Evolutionary conservation across 2,888 invertebrate species (phyloP).

Genomic region (Drosophila cracens): DNA sequence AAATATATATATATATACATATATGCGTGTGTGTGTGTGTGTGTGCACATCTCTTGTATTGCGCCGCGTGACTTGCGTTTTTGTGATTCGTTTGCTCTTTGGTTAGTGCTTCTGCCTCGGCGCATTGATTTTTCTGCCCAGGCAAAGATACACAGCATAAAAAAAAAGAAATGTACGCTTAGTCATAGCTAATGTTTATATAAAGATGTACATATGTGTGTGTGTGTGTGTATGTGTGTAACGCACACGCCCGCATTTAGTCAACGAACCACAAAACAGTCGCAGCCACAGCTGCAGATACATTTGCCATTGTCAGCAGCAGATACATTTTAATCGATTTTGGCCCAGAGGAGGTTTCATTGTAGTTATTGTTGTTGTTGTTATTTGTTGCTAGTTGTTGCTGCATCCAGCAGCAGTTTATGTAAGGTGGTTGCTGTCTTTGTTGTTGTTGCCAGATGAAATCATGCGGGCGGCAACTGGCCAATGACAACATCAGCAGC

Average conservation of each 20-base stretch:
- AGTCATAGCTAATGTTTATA: constrained; percentile 31
- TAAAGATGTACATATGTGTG: constrained; percentile 8
- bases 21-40: constrained; percentile 23
- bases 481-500: constrained; percentile 44
- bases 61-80: constrained; percentile 74
- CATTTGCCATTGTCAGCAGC: constrained; percentile 47
- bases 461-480: constrained; percentile 69
- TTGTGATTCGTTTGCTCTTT: constrained; percentile 77
- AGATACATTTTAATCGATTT: constrained; percentile 60
- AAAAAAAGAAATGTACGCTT: constrained; percentile 31
- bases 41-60: constrained; percentile 34
- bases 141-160: constrained; percentile 74
- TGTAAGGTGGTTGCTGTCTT: constrained; percentile 29
- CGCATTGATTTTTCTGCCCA: constrained; percentile 76
- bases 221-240: constrained; percentile 39
- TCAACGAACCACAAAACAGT: constrained; percentile 72
- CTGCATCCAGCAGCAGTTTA: constrained; percentile 69
- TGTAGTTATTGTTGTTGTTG: constrained; percentile 31
- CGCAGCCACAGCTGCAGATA: constrained; percentile 71
- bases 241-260: constrained; percentile 81
- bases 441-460: constrained; percentile 70
- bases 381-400: constrained; percentile 30
- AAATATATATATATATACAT: constrained; percentile 2
- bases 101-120: constrained; percentile 32
- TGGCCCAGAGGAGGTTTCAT: constrained; percentile 13